Base-by-base conservation (phyloP, 1,140 invertebrate species). In the Leptopilina boulardi region DNA sequence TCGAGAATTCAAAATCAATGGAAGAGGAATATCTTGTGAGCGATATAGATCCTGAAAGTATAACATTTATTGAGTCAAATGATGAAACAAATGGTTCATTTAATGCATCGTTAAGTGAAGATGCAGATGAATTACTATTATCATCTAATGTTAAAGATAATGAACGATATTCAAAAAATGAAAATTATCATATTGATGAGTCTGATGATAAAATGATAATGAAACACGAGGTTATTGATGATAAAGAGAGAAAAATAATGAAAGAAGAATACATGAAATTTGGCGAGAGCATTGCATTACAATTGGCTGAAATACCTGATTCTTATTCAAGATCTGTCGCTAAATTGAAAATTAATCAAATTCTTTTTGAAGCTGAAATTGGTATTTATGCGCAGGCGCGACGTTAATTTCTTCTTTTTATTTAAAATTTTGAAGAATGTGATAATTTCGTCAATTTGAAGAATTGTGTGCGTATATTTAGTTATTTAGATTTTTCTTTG, bases 251-350 rank as follows among this genome's bases (percentile, higher is more conserved):
- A 9, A 85, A 79, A 59, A 79, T 72, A 54, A 83, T 80, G 15
- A 86, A 83, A 71, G 84, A 87, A 21, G 86, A 87, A 47, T 87
- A 80, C n/a, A 54, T 77, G 9, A 86, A 87, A 71, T 87, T 87
- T 59, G 86, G 84, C 1, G 86, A 87, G 23, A 86, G 86, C 56
- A 86, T 87, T 23, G 86, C 86, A 0, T 71, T 83, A 2, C 86
- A 87, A 41, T 70, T 87, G 1, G 85, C 86, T 9, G 81, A 87
- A 70, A 86, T 87, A 0, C 85, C 85, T 0, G 86, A 87, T 26
- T 86, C 86, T 0, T 87, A 87, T 9, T 87, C 86, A n/a, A 85
- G 86, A 51, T 86, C 86, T 9, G 86, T 87, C 6, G 86, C 86
- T 2, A 87, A 87, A 72, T 76, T 87, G 0, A 83, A 83, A 71